Conservation (phyloP, 2,888 invertebrate genomes). For the Acronicta psi region DNA sequence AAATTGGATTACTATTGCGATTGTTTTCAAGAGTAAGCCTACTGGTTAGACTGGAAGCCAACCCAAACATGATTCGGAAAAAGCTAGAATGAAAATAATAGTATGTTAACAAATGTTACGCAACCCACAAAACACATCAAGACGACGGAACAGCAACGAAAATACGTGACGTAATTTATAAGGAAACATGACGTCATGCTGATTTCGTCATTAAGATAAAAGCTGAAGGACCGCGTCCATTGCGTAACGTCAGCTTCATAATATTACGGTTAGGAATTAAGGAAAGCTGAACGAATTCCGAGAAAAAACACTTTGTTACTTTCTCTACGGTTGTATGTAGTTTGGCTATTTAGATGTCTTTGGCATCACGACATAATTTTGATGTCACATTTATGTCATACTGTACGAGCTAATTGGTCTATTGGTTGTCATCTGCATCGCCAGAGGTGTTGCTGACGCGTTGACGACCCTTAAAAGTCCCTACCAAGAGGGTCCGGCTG, state of each 20-base stretch:
- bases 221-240: constrained; percentile 2
- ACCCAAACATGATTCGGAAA: too few species aligned
- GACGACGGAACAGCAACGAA: constrained; percentile 12
- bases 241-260: constrained; percentile 2
- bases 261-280: background rate
- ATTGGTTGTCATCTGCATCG: too few species aligned
- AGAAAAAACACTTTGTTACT: background rate
- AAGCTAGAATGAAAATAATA: background rate
- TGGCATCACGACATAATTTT: too few species aligned
- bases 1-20: too few species aligned
- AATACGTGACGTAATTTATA: constrained; percentile 44
- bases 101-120: constrained; percentile 18
- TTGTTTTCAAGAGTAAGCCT: too few species aligned
- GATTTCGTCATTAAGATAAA: constrained; percentile 53
- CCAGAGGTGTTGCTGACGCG: too few species aligned
- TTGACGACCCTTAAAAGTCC: too few species aligned
- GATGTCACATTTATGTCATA: too few species aligned
- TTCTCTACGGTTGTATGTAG: background rate
- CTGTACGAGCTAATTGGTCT: too few species aligned
- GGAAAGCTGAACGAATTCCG: background rate
- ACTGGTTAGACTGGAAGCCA: too few species aligned
- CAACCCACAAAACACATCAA: constrained; percentile 15
- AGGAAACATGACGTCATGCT: constrained; percentile 16
- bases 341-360: too few species aligned
- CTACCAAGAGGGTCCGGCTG: too few species aligned